These are phyloP conservation scores for Archips crataeganus DNA, from an alignment of 2,888 invertebrate genomes.

Conservation along the genomic window DNA sequence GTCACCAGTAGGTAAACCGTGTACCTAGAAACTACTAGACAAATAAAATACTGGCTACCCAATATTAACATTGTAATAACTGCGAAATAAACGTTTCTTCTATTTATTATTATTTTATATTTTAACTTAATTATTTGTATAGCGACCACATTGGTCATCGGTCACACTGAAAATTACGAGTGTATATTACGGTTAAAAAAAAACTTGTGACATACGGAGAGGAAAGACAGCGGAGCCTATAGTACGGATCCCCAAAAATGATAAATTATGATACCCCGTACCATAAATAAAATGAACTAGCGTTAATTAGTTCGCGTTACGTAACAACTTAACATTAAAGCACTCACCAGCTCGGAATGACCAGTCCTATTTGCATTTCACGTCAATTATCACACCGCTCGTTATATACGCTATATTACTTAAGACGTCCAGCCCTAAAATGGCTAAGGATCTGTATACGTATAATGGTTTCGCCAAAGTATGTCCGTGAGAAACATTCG, in stretches of 20 bases:
- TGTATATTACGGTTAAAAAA: no score
- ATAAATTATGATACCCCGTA: constrained; percentile 15
- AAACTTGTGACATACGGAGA: no score
- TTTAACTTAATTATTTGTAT: no score
- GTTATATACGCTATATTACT: constrained; percentile 28
- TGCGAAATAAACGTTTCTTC: no score
- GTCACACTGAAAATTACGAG: no score
- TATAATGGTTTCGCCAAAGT: constrained; percentile 81
- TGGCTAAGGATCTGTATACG: constrained; percentile 57
- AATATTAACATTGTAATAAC: no score
- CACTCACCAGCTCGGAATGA: constrained; percentile 17
- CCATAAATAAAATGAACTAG: constrained; percentile 3
- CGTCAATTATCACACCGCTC: constrained; percentile 37
- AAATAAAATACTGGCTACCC: not conserved
- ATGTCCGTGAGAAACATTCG: constrained; percentile 85
- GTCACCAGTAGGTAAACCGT: constrained; percentile 3
- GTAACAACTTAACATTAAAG: constrained; percentile 26
- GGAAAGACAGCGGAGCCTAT: no score
- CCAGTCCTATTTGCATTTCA: constrained; percentile 38
- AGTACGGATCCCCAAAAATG: no score
- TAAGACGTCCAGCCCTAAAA: constrained; percentile 35
- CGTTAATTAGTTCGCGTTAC: constrained; percentile 30
- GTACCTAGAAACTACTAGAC: not conserved
- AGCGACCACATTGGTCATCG: no score
- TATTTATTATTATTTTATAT: no score